Percentiles rank a stretch among this genome's conserved stretches.
Conservation (phyloP, 2,888 invertebrate species). For the Drosophila subsilvestris region DNA sequence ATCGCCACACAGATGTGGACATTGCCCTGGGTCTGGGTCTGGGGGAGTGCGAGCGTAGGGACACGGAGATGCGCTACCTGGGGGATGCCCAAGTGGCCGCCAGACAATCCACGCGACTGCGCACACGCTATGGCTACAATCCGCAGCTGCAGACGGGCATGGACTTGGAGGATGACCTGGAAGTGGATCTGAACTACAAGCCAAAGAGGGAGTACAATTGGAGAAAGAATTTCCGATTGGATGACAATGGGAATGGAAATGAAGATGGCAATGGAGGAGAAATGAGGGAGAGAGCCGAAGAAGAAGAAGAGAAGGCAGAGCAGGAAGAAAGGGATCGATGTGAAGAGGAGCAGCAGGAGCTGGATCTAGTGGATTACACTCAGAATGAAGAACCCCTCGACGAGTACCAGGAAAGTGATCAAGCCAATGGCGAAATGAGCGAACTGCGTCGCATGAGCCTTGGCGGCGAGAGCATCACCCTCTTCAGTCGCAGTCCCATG, state of each 20-base stretch:
- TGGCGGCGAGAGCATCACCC: conserved; percentile 82
- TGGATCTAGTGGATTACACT: conserved; percentile 2
- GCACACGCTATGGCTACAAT: conserved; percentile 82
- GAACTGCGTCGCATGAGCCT: conserved; percentile 78
- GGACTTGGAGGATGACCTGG: conserved; percentile 65
- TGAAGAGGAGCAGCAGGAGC: conserved; percentile 5
- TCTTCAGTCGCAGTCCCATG: conserved; percentile 79
- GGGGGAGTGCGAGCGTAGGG: conserved; percentile 74
- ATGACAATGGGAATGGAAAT: conserved; percentile 63
- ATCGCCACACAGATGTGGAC: conserved; percentile 55
- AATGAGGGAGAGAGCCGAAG: conserved; percentile 3
- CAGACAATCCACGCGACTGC: conserved; percentile 77
- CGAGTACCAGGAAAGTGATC: background rate
- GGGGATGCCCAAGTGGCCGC: conserved; percentile 80
- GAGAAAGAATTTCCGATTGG: conserved; percentile 83
- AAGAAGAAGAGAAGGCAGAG: conserved; percentile 1
- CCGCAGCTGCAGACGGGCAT: conserved; percentile 69
- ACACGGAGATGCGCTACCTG: conserved; percentile 78
- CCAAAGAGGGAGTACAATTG: conserved; percentile 83
- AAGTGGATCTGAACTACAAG: conserved; percentile 81
- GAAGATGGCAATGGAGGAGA: background rate
- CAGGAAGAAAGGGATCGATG: conserved; percentile 24
- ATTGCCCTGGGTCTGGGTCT: conserved; percentile 56
- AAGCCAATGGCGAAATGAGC: conserved; percentile 9
- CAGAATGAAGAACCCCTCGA: conserved; percentile 6